Percentiles rank a stretch among this genome's conserved stretches.
Conservation (phyloP, 2,797 vertebrate species). For the Lophotriccus pileatus region DNA sequence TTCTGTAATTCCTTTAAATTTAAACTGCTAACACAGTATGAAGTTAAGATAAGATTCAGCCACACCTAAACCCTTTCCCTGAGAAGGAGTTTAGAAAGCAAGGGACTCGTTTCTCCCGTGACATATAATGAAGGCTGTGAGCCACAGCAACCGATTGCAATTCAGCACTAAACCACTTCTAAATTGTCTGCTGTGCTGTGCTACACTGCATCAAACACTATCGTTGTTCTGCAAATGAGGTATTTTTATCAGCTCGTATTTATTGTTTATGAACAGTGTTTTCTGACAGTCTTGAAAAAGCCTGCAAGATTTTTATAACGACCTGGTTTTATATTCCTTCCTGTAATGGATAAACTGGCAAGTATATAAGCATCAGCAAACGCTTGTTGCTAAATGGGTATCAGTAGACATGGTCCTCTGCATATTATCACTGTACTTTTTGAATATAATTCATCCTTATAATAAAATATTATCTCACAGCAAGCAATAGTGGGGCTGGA, state of each 20-base stretch:
- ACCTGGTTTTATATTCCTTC: not conserved
- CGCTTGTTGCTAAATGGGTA: not conserved
- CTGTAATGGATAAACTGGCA: not conserved
- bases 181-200: not conserved
- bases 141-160: fast-evolving
- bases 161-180: not conserved
- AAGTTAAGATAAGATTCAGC: too few relatives aligned
- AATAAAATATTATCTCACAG: conserved; percentile 31
- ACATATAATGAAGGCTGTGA: not conserved
- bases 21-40: too few relatives aligned
- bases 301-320: not conserved
- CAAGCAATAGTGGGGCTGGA: not conserved
- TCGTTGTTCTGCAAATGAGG: not conserved
- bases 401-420: not conserved
- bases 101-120: too few relatives aligned
- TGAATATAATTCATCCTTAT: not conserved
- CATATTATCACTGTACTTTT: not conserved
- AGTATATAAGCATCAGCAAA: not conserved
- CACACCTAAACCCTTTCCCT: too few relatives aligned
- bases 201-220: not conserved
- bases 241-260: not conserved
- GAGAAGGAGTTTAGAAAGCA: too few relatives aligned
- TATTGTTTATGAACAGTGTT: not conserved
- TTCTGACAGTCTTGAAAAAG: conserved; percentile 12
- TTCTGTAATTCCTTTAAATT: too few relatives aligned